These are phyloP conservation scores for Carabus problematicus DNA, from an alignment of 2,888 invertebrate genomes.

Conservation along the genomic window DNA sequence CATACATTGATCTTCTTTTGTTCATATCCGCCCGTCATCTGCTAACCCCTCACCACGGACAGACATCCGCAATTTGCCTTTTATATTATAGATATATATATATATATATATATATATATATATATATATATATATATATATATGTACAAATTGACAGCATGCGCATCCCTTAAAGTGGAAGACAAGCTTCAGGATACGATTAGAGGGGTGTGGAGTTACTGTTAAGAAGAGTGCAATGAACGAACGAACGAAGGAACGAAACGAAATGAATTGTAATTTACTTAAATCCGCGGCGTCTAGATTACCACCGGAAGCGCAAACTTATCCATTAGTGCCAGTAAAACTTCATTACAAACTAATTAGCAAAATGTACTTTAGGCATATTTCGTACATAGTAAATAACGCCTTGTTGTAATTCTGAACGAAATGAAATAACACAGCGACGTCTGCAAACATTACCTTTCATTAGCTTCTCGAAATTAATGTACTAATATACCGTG, in stretches of 20 bases:
- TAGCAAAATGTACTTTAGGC: slow-evolving; percentile 36
- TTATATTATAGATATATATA: too few relatives aligned
- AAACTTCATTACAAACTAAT: slow-evolving; percentile 40
- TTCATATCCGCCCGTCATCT: too few relatives aligned
- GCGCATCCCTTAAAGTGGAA: too few relatives aligned
- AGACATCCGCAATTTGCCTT: too few relatives aligned
- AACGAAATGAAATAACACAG: slow-evolving; percentile 25
- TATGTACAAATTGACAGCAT: too few relatives aligned
- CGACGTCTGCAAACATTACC: slow-evolving; percentile 19
- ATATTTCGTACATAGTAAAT: slow-evolving; percentile 14
- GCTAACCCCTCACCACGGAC: too few relatives aligned
- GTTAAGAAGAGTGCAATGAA: slow-evolving; percentile 14
- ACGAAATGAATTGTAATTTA: slow-evolving; percentile 37
- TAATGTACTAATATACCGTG: slow-evolving; percentile 26
- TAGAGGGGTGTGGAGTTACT: neutral
- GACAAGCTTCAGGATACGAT: too few relatives aligned
- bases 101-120: too few relatives aligned
- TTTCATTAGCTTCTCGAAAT: slow-evolving; percentile 25
- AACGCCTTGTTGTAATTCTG: slow-evolving; percentile 27
- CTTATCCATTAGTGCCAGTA: slow-evolving; percentile 41
- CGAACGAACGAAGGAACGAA: too few relatives aligned
- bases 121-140: too few relatives aligned
- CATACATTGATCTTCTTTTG: too few relatives aligned
- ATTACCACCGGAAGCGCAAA: slow-evolving; percentile 36
- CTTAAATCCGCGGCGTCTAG: slow-evolving; percentile 16